Conservation (phyloP, 2,113 vertebrate species). For the Hylia prasina region DNA sequence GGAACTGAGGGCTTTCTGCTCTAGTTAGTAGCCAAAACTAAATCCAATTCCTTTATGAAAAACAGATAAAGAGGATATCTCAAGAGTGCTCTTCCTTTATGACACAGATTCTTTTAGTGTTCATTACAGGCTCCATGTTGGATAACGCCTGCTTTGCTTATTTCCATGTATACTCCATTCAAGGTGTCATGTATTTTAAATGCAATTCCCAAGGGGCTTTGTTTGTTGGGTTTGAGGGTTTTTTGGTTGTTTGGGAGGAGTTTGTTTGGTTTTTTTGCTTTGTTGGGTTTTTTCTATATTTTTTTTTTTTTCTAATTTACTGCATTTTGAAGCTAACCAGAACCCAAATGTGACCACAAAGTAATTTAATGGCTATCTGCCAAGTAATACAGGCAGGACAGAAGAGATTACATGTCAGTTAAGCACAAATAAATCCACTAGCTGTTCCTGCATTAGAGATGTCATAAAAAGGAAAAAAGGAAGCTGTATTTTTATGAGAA, state of each 20-base stretch:
- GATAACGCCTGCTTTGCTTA: not conserved
- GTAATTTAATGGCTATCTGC: not conserved
- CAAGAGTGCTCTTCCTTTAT: not conserved
- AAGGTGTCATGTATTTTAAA: not conserved
- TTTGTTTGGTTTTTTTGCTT: not conserved
- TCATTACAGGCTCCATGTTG: not conserved
- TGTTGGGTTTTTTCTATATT: not conserved
- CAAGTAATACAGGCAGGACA: not conserved
- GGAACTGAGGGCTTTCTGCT: not conserved
- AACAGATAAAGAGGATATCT: not conserved
- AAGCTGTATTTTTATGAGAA: not conserved
- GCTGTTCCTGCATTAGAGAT: not conserved
- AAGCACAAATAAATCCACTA: not conserved
- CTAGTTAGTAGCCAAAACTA: not conserved
- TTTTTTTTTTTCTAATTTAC: not conserved
- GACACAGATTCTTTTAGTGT: not conserved
- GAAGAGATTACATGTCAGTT: not conserved
- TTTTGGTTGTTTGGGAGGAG: not conserved
- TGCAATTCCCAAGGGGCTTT: not conserved
- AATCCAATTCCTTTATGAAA: not conserved
- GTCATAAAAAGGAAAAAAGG: not conserved
- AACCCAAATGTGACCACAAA: not conserved
- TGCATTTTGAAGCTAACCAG: not conserved
- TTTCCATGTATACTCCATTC: not conserved
- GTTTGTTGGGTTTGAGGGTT: not conserved